These are phyloP conservation scores for Schizotus pectinicornis DNA, from an alignment of 2,888 invertebrate genomes.

Conservation along the genomic window DNA sequence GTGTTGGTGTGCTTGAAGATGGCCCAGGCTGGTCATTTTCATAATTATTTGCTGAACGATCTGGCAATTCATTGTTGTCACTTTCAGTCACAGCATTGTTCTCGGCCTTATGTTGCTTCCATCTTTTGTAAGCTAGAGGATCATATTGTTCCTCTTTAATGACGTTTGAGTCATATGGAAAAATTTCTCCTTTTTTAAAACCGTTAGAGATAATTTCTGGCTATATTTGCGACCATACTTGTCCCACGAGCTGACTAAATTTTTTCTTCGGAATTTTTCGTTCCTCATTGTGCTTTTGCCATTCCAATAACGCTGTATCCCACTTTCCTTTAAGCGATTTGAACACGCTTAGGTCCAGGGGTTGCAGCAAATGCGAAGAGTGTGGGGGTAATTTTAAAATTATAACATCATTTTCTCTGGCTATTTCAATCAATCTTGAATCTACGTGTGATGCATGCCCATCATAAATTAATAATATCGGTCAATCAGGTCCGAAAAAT, in stretches of 20 bases:
- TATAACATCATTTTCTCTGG: slow-evolving; percentile 6
- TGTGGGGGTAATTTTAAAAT: slow-evolving; percentile 42
- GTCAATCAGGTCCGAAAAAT: slow-evolving; percentile 39
- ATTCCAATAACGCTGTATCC: slow-evolving; percentile 11
- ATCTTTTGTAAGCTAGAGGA: background rate
- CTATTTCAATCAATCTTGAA: slow-evolving; percentile 33
- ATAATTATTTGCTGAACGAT: too few relatives aligned
- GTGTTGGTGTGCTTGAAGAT: too few relatives aligned
- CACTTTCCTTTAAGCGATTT: slow-evolving; percentile 27
- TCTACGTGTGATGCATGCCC: slow-evolving; percentile 45
- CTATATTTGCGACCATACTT: background rate
- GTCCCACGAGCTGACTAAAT: slow-evolving; percentile 4
- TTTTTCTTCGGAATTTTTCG: slow-evolving; percentile 8
- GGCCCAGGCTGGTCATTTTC: too few relatives aligned
- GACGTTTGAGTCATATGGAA: background rate
- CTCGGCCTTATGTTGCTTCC: background rate
- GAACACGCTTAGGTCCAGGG: slow-evolving; percentile 42
- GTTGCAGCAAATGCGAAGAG: slow-evolving; percentile 40
- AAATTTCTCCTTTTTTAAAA: background rate
- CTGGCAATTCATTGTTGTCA: too few relatives aligned
- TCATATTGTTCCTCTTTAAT: background rate
- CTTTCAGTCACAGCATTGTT: background rate
- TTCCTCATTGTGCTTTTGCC: background rate
- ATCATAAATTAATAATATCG: slow-evolving; percentile 45
- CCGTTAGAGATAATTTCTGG: background rate